These are phyloP conservation scores for Ceraclea dissimilis DNA, from an alignment of 2,888 invertebrate species.

Conservation along the genomic window DNA sequence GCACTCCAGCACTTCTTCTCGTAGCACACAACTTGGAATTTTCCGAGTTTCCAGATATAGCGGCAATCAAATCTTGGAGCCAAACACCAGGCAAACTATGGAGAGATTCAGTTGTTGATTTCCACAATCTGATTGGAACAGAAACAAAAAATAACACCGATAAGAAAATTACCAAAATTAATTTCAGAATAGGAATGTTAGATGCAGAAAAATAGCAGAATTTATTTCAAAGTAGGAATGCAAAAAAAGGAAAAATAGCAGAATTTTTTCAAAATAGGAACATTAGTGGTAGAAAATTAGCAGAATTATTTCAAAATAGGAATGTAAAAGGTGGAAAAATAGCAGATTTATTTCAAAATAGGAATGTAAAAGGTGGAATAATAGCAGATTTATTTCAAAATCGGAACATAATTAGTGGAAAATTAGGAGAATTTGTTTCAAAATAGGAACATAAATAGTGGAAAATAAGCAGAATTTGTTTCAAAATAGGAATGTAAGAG, in stretches of 20 bases:
- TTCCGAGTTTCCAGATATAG: constrained; percentile 43
- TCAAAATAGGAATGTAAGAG: neutral
- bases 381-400: neutral
- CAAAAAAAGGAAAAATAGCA: no score
- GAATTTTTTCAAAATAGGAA: neutral
- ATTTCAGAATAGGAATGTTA: neutral
- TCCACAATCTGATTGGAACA: constrained; percentile 44
- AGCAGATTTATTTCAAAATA: neutral
- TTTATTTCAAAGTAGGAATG: neutral
- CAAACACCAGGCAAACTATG: constrained; percentile 56
- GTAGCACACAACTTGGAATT: constrained; percentile 65
- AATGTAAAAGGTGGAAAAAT: neutral
- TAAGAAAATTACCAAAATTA: neutral
- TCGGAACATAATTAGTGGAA: neutral
- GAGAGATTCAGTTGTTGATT: constrained; percentile 37
- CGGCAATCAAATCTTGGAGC: constrained; percentile 51
- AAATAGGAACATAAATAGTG: no score
- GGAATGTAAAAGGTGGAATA: neutral
- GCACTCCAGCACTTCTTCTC: constrained; percentile 87
- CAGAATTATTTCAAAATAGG: neutral
- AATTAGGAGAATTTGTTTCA: neutral
- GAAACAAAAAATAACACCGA: no score
- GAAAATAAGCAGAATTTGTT: neutral
- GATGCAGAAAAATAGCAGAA: neutral
- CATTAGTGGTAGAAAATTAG: no score